Percentiles rank a stretch among this genome's conserved stretches.
phyloP scores from a whole-genome alignment of 1,140 invertebrate species.

The Caenorhabditis latens region DNA sequence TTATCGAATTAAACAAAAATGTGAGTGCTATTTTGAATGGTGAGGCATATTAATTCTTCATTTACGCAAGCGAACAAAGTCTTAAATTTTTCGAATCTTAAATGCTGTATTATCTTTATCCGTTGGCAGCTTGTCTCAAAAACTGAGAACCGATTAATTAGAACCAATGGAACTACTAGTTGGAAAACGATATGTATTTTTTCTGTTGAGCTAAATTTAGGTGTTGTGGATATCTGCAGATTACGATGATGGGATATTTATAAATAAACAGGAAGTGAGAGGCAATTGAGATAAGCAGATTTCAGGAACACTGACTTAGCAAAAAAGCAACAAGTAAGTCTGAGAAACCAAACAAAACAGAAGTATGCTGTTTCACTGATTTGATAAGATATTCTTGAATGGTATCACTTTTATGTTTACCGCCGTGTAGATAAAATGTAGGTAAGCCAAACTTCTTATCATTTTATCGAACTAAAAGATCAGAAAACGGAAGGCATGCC shows the following conservation, averaged over 20 bases:
- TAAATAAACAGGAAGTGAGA: conserved; percentile 15
- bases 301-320: background rate
- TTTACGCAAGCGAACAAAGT: conserved; percentile 50
- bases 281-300: conserved; percentile 15
- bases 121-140: background rate
- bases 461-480: conserved; percentile 25
- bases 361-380: background rate
- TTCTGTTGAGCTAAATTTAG: conserved; percentile 12
- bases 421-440: conserved; percentile 7
- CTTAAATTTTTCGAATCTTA: conserved; percentile 43
- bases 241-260: conserved; percentile 39
- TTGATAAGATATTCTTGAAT: conserved; percentile 18
- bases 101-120: conserved; percentile 23
- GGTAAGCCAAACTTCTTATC: conserved; percentile 6
- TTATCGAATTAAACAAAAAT: conserved; percentile 45
- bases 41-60: conserved; percentile 44
- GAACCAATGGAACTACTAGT: background rate
- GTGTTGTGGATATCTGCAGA: background rate
- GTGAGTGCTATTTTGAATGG: conserved; percentile 52
- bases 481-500: conserved; percentile 43
- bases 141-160: background rate
- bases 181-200: background rate
- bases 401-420: conserved; percentile 17
- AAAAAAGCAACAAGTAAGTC: background rate
- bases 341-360: background rate